Base-by-base conservation (phyloP, 2,888 invertebrate species). In the Leptothorax acervorum region DNA sequence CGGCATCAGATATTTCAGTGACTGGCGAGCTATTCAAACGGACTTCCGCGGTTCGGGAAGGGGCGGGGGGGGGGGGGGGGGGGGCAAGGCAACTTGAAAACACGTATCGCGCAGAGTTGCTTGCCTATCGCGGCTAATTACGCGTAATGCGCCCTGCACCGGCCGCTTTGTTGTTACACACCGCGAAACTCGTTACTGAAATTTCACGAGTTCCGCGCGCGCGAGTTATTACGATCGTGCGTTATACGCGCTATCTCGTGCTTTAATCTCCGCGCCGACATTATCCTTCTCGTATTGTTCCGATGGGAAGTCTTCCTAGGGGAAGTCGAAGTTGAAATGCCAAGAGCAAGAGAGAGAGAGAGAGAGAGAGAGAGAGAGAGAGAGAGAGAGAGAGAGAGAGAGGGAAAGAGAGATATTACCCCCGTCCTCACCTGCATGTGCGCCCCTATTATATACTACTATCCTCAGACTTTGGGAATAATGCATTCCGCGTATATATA, bases 241-340 rank as follows among this genome's bases (percentile, higher is more conserved):
- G 60, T 28, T 81, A 63, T 48, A 57, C 86, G 55, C 18, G 63
- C 79, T 79, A 86, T 82, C 66, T 74, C 28, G 62, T 66, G 70
- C 89, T 89, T 89, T 87, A 85, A 89, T 89, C 85, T 83, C 48
- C 35, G 60, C 53, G 35, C 42, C 74, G 18, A 88, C 82, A 83
- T 88, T 84, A 88, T 88, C 66, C 66, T 60, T 45, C 57, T 12
- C 62, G 74, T 71, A 65, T 71, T 81, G 71, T 73, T 84, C 57
- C 65, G 48, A 83, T 75, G 83, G 76, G 70, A 81, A 78, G 73
- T 63, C 78, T 84, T 85, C 74, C 51, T 35, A 5, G 42, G 9
- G 31, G 60, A 70, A 85, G 82, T 78, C 79, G 48, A 86, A 79
- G 83, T 85, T 86, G 78, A 87, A 85, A 86, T 75, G 71, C 82